phyloP scores from a whole-genome alignment of 1,140 invertebrate genomes.

The Dryas iulia region DNA sequence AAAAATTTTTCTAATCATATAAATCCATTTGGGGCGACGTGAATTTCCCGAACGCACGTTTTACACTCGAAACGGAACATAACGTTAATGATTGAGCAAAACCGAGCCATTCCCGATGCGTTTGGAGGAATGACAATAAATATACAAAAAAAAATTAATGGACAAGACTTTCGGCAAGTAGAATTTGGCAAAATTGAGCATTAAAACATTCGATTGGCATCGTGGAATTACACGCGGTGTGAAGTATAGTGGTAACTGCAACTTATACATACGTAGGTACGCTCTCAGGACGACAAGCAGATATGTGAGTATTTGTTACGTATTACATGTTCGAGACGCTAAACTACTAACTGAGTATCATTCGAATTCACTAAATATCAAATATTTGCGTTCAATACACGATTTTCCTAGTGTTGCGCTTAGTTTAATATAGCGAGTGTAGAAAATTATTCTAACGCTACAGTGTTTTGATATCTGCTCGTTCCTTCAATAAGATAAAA shows the following conservation, averaged over 20 bases:
- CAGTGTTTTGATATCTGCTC: conserved; percentile 32
- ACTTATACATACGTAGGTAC: conserved; percentile 57
- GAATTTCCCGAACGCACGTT: conserved; percentile 48
- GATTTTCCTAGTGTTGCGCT: conserved; percentile 8
- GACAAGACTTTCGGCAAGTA: conserved; percentile 77
- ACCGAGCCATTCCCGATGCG: conserved; percentile 46
- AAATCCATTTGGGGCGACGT: conserved; percentile 56
- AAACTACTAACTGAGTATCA: conserved; percentile 19
- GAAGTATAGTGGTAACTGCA: conserved; percentile 75
- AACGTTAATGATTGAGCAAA: conserved; percentile 70
- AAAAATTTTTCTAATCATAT: conserved; percentile 58
- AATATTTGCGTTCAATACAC: not conserved
- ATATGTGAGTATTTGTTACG: conserved; percentile 33
- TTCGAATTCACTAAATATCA: not conserved
- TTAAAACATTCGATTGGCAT: conserved; percentile 74
- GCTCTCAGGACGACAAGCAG: conserved; percentile 30
- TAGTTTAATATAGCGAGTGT: conserved; percentile 8
- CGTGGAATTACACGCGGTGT: conserved; percentile 57
- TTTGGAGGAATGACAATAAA: conserved; percentile 46
- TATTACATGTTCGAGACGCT: conserved; percentile 17
- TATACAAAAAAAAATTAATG: conserved; percentile 55
- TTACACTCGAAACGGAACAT: conserved; percentile 46
- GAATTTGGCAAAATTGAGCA: conserved; percentile 80
- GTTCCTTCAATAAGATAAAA: conserved; percentile 33
- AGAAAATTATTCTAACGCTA: conserved; percentile 8